These are phyloP conservation scores for Drosophila hamatofila DNA, from an alignment of 2,888 invertebrate species.

Conservation along the genomic window DNA sequence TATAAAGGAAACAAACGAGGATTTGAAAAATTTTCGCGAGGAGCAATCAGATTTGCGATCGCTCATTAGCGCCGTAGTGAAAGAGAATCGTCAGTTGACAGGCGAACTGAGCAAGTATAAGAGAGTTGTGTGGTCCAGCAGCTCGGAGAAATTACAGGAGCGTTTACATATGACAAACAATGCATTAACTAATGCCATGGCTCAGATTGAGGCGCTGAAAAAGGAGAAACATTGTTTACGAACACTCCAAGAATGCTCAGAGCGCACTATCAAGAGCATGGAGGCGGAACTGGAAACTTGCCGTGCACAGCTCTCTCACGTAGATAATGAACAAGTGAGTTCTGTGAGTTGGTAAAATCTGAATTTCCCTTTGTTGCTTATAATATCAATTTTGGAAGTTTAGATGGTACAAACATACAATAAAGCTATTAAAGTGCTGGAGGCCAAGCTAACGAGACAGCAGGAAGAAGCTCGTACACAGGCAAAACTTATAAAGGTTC, in stretches of 20 bases:
- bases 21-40: slow-evolving; percentile 74
- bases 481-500: slow-evolving; percentile 49
- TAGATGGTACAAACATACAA: slow-evolving; percentile 85
- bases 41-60: slow-evolving; percentile 78
- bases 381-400: neutral
- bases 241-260: slow-evolving; percentile 89
- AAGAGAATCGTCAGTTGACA: slow-evolving; percentile 83
- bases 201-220: slow-evolving; percentile 83
- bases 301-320: slow-evolving; percentile 67
- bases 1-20: slow-evolving; percentile 73
- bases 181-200: slow-evolving; percentile 82
- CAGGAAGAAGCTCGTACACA: slow-evolving; percentile 46
- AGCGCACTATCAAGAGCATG: slow-evolving; percentile 88
- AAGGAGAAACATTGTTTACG: slow-evolving; percentile 89
- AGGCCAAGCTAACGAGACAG: slow-evolving; percentile 40
- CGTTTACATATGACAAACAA: slow-evolving; percentile 77
- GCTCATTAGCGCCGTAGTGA: slow-evolving; percentile 81
- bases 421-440: slow-evolving; percentile 87
- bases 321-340: slow-evolving; percentile 64
- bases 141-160: slow-evolving; percentile 46
- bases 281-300: slow-evolving; percentile 89
- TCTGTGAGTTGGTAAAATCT: neutral
- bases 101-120: slow-evolving; percentile 66
- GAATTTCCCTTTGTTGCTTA: neutral
- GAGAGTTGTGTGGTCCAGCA: slow-evolving; percentile 32